phyloP scores from a whole-genome alignment of 1,140 invertebrate species.

The Tetramorium alpestre region DNA sequence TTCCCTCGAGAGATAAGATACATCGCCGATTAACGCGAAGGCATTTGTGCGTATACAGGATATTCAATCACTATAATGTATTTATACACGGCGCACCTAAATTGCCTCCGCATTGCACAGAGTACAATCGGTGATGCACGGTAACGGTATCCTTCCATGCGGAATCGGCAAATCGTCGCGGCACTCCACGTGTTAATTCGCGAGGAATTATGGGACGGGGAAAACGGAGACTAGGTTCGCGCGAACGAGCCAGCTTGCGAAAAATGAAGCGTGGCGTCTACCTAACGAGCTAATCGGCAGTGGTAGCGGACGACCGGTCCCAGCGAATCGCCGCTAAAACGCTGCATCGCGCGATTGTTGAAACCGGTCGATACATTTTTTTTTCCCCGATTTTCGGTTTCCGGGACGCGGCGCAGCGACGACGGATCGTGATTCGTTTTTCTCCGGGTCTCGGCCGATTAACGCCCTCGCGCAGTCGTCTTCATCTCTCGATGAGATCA shows the following conservation, averaged over 20 bases:
- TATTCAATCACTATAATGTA: constrained; percentile 1
- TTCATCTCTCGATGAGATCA: not conserved
- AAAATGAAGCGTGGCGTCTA: constrained; percentile 17
- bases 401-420: constrained; percentile 16
- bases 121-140: not conserved
- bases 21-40: not conserved
- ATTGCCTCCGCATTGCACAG: not conserved
- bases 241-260: constrained; percentile 9
- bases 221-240: constrained; percentile 33
- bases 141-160: not conserved
- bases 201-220: not conserved
- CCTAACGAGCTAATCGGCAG: constrained; percentile 42
- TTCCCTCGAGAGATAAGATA: not conserved
- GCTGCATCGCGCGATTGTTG: not conserved
- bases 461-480: not conserved
- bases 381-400: not conserved
- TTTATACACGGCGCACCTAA: not conserved
- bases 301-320: constrained; percentile 32
- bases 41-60: not conserved
- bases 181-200: constrained; percentile 39
- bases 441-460: not conserved
- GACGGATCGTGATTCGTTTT: constrained; percentile 24
- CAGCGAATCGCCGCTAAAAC: not conserved
- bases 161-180: not conserved
- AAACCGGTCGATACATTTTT: constrained; percentile 33